Evolutionary conservation across 2,113 vertebrate species (phyloP).

Genomic region (Pantherophis guttatus): DNA sequence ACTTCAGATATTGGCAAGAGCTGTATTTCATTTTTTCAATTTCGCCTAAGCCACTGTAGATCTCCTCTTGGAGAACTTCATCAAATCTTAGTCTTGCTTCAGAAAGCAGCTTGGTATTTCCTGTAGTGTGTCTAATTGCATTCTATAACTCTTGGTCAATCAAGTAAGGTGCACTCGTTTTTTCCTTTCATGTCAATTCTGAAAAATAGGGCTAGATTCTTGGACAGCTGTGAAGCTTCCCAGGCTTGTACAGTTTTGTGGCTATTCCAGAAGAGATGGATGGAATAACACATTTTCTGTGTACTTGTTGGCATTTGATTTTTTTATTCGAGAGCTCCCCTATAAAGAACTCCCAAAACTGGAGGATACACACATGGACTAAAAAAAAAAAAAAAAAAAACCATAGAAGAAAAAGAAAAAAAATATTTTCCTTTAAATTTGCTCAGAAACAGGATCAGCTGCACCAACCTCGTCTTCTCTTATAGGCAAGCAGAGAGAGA

Average conservation of each 20-base stretch:
- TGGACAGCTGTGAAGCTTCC: neutral
- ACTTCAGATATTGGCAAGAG: neutral
- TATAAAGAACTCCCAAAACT: neutral
- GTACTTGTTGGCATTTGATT: neutral
- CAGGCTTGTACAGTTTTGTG: neutral
- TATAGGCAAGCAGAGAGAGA: neutral
- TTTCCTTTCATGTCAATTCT: neutral
- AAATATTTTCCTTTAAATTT: neutral
- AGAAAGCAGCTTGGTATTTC: conserved; percentile 9
- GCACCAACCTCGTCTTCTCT: neutral
- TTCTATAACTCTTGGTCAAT: neutral
- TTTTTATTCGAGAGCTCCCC: neutral
- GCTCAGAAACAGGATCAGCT: neutral
- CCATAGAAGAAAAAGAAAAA: neutral
- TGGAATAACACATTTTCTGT: neutral
- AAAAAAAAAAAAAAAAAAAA: neutral
- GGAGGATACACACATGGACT: neutral
- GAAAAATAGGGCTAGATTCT: neutral
- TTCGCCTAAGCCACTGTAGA: conserved; percentile 43
- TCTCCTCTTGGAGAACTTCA: conserved; percentile 10
- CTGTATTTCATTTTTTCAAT: conserved; percentile 39
- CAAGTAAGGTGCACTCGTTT: neutral
- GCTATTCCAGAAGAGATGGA: neutral
- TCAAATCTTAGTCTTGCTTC: conserved; percentile 10
- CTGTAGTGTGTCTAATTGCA: neutral